Base-by-base conservation (phyloP, 2,888 invertebrate species). In the Eupithecia insigniata region DNA sequence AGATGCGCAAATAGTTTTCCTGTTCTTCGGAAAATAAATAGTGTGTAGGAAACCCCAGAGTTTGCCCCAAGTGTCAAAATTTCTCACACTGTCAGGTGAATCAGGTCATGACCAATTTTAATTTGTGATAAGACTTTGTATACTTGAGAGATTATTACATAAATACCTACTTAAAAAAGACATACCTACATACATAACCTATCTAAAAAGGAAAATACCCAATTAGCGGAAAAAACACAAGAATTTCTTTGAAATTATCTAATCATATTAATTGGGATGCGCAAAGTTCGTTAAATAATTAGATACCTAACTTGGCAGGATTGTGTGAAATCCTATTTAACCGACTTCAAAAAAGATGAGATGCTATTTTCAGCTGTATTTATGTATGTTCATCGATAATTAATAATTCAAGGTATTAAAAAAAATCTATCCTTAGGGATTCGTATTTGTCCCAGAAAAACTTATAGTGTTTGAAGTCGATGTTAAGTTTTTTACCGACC, bases 141-240 rank as follows among this genome's bases (percentile, higher is more conserved):
- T 22, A 51, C 12, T 22, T 22, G 51, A 3, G 6, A 22, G 16
- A 30, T 30, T 16, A 60, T 16, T 18, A 14, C 30, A 30, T 30
- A 30, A 12, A 10, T 22, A 51, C 46, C 8, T 58, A 60, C 10
- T 7, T 68, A 22, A 46, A 51, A 34, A 34, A 65, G 66, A 72
- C n/a, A n/a, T n/a, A n/a, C n/a, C n/a, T n/a, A n/a, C n/a, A n/a
- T n/a, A n/a, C n/a, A n/a, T n/a, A n/a, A n/a, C n/a, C n/a, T n/a
- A n/a, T n/a, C n/a, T 68, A 22, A 46, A 51, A 34, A 34, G 67
- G 66, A 72, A 73, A 69, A 68, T 66, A 67, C 72, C 28, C 51
- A 18, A 36, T 73, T 34, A 36, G 65, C 36, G 22, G 22, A 51
- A 51, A 22, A 12, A 51, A 51, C 22, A 51, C 51, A 10, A 22